Conservation (phyloP, 1,140 invertebrate genomes). For the Acromyrmex echinatior region DNA sequence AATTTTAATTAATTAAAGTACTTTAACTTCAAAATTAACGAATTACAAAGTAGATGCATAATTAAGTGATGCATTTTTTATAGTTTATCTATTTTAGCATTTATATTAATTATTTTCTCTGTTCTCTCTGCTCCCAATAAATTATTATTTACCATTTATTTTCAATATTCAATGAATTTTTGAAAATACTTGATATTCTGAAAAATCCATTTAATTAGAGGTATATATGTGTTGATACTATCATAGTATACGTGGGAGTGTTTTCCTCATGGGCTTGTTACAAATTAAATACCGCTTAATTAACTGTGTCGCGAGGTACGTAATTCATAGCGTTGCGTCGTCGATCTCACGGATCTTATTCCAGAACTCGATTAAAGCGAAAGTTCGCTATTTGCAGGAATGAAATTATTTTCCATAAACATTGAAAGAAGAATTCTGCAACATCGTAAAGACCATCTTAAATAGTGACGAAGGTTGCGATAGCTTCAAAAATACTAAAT, state of each 20-base stretch:
- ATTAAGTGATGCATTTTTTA: background rate
- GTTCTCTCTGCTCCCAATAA: background rate
- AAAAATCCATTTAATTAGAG: background rate
- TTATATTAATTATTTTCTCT: background rate
- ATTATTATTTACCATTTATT: constrained; percentile 10
- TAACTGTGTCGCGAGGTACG: constrained; percentile 11
- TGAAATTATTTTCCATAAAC: constrained; percentile 45
- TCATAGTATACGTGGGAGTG: too few relatives aligned
- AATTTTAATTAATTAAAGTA: background rate
- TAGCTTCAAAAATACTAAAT: constrained; percentile 47
- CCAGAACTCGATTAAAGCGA: background rate
- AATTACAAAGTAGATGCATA: background rate
- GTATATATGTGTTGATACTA: background rate
- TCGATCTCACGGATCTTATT: constrained; percentile 36
- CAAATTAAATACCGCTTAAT: constrained; percentile 42
- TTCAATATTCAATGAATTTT: background rate
- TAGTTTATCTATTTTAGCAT: background rate
- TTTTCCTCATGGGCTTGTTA: background rate
- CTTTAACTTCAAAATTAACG: background rate
- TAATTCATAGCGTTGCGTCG: constrained; percentile 18
- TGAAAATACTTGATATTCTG: background rate
- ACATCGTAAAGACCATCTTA: constrained; percentile 55
- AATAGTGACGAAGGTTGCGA: background rate
- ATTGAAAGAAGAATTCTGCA: constrained; percentile 2
- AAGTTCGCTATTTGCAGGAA: constrained; percentile 27